These are phyloP conservation scores for Liparis tanakae DNA, from an alignment of 2,797 vertebrate species.

Conservation along the genomic window DNA sequence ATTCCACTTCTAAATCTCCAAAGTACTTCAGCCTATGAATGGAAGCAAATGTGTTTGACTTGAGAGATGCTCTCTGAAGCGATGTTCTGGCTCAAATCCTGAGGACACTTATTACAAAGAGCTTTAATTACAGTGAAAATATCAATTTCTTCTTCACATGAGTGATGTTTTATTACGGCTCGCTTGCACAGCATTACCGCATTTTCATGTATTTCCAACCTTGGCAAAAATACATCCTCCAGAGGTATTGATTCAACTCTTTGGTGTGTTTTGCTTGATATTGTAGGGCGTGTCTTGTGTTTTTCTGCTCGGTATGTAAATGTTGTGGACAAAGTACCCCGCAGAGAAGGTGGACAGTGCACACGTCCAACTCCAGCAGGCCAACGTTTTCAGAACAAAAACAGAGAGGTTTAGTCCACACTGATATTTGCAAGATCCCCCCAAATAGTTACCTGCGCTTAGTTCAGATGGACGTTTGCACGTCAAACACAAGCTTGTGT, in stretches of 20 bases:
- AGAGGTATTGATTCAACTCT: constrained; percentile 23
- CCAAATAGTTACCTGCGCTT: background rate
- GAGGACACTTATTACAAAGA: constrained; percentile 15
- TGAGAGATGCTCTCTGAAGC: constrained; percentile 6
- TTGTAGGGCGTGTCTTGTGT: background rate
- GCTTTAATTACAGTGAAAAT: constrained; percentile 22
- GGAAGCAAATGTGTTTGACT: background rate
- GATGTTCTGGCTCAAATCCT: constrained; percentile 13
- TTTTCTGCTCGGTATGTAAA: background rate
- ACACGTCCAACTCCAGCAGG: background rate
- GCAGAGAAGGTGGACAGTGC: background rate
- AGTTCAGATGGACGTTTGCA: background rate
- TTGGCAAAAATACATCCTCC: background rate
- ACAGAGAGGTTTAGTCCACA: background rate
- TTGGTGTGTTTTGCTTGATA: constrained; percentile 3
- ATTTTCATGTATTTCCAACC: constrained; percentile 19
- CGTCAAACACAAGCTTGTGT: background rate
- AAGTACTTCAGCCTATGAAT: constrained; percentile 8
- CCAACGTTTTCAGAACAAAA: background rate
- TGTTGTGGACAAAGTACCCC: background rate
- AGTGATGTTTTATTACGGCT: background rate
- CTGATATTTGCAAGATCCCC: background rate
- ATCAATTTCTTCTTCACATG: background rate
- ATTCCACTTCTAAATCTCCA: constrained; percentile 14
- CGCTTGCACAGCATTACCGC: constrained; percentile 2